Base-by-base conservation (phyloP, 2,797 vertebrate genomes). In the Microhierax caerulescens region DNA sequence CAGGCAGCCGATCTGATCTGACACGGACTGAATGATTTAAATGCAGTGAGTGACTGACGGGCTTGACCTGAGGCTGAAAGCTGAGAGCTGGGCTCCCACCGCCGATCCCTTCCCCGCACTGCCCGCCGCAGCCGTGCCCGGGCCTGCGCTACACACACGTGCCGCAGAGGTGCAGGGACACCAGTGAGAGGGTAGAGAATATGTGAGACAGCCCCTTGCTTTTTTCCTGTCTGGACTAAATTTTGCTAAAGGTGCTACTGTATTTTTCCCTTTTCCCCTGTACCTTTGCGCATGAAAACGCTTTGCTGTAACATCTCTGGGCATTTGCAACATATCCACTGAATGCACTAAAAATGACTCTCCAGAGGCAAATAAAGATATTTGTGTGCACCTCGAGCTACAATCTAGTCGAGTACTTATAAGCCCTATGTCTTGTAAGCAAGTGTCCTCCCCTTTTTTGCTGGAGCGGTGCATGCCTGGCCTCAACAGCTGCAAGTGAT, bases 91-190 rank as follows among this genome's bases (percentile, higher is more conserved):
- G 23, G 23, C 32, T 85, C 25, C 50, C 17, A 50, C 21, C 64
- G 77, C 56, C 4, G 1, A 28, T 81, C 63, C 21, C 48, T 19
- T 27, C 41, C 54, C 9, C 56, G 76, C 74, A 13, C 10, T 3
- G 3, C 6, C 47, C 61, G 28, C 48, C 83, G 72, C 64, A 95
- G 81, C 87, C 72, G 81, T 68, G 56, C 23, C 53, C 28, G n/a
- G 30, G 60, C 19, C n/a, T 0, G 6, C 11, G 5, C 23, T 68
- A 4, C 30, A 36, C 18, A 0, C 10, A 8, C 0, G 3, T 13
- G 10, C 50, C 54, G 53, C 24, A 65, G 68, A 74, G 53, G 9
- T 13, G 16, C 41, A 37, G 61, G 50, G 24, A 1, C 32, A 6
- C 0, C 0, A 48, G n/a, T 50, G 11, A 11, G 16, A 51, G 23